These are phyloP conservation scores for Danio kyathit DNA, from an alignment of 2,797 vertebrate genomes.

Conservation along the genomic window DNA sequence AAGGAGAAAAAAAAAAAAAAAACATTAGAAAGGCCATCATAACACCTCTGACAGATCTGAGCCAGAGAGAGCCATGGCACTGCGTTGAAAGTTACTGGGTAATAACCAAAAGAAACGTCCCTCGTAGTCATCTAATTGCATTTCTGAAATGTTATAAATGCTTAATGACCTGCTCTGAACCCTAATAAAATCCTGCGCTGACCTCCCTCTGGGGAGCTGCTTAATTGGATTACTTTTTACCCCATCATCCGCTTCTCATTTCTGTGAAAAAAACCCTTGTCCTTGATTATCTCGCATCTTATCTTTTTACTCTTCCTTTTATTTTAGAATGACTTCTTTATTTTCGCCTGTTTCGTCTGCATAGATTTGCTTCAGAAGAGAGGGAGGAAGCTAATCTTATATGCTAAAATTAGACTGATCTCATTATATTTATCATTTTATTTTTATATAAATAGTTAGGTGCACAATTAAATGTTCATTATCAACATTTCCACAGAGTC, in stretches of 20 bases:
- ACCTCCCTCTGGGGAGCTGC: constrained; percentile 54
- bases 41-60: constrained; percentile 53
- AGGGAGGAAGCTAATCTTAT: constrained; percentile 21
- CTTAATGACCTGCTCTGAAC: constrained; percentile 61
- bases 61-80: constrained; percentile 39
- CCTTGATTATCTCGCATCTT: constrained; percentile 59
- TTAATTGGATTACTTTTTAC: constrained; percentile 64
- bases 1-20: constrained; percentile 33
- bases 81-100: constrained; percentile 41
- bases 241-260: constrained; percentile 55
- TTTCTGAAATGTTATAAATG: constrained; percentile 66
- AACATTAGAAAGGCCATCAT: constrained; percentile 51
- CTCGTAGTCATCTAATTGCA: constrained; percentile 57
- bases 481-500: neutral
- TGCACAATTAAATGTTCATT: neutral
- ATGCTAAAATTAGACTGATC: neutral
- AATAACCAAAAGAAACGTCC: constrained; percentile 54
- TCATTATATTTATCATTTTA: neutral
- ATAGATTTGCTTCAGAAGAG: constrained; percentile 18
- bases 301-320: constrained; percentile 50
- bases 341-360: constrained; percentile 23
- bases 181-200: constrained; percentile 59
- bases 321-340: constrained; percentile 36
- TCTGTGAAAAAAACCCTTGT: constrained; percentile 49
- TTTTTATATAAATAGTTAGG: neutral